Evolutionary conservation across 2,797 vertebrate genomes (phyloP).

Genomic region (Smutsia temminckii): DNA sequence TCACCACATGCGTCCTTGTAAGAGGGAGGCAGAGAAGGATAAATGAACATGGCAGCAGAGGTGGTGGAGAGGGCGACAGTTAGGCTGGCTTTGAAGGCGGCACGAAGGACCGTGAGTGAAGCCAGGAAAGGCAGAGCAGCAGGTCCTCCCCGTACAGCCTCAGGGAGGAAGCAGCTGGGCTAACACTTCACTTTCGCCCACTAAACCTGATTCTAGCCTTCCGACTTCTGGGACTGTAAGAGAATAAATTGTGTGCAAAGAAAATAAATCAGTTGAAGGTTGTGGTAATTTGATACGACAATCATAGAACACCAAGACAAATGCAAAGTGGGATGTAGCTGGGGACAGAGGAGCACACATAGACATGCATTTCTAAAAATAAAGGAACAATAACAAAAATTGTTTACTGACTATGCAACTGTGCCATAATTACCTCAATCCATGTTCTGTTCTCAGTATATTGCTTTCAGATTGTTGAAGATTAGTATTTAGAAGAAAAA

Average conservation of each 20-base stretch:
- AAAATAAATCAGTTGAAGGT: not conserved
- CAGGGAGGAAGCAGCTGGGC: not conserved
- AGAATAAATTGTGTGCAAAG: not conserved
- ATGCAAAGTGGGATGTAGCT: not conserved
- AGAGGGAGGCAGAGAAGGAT: not conserved
- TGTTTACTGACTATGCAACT: not conserved
- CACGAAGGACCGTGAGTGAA: too few relatives aligned
- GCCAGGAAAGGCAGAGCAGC: not conserved
- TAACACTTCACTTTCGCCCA: not conserved
- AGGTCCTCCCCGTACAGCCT: not conserved
- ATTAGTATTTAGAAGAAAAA: not conserved
- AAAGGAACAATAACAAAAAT: not conserved
- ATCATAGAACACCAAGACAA: too few relatives aligned
- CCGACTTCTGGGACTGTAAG: not conserved
- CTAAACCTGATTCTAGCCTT: not conserved
- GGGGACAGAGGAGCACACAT: not conserved
- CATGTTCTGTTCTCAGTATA: not conserved
- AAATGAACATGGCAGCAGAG: not conserved
- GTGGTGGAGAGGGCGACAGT: not conserved
- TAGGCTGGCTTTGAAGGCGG: not conserved
- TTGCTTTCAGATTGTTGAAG: not conserved
- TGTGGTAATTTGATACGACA: not conserved
- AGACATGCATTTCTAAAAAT: not conserved
- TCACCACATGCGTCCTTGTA: not conserved
- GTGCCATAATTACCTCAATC: too few relatives aligned